These are phyloP conservation scores for Tipula confusa DNA, from an alignment of 2,888 invertebrate genomes.

Conservation along the genomic window DNA sequence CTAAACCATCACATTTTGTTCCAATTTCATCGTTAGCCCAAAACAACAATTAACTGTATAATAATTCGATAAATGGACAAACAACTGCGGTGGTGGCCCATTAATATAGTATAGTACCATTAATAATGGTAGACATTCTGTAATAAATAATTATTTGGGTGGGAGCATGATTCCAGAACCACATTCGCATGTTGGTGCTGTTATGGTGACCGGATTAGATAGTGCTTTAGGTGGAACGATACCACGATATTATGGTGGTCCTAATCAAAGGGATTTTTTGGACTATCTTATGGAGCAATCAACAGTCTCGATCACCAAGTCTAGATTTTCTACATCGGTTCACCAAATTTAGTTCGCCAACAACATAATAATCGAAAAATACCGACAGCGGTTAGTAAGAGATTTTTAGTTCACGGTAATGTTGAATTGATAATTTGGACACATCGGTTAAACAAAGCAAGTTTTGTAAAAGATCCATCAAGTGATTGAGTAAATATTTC, in stretches of 20 bases:
- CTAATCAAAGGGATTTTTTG: conserved; percentile 47
- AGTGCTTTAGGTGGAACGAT: conserved; percentile 36
- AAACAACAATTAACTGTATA: conserved; percentile 84
- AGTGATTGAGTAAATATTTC: too few species aligned
- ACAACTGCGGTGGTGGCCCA: conserved; percentile 45
- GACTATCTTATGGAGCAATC: conserved; percentile 56
- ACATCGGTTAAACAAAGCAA: too few species aligned
- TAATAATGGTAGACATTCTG: conserved; percentile 35
- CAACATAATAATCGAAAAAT: too few species aligned
- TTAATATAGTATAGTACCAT: conserved; percentile 34
- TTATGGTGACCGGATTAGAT: conserved; percentile 42
- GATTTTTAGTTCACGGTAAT: too few species aligned
- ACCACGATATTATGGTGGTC: conserved; percentile 36
- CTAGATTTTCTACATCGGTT: conserved; percentile 85
- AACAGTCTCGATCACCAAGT: conserved; percentile 77
- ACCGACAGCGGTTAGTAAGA: too few species aligned
- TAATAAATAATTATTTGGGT: conserved; percentile 36
- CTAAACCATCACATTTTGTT: conserved; percentile 73
- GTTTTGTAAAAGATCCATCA: too few species aligned
- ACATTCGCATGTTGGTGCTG: conserved; percentile 40
- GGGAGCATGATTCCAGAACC: conserved; percentile 52
- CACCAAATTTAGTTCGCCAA: too few species aligned
- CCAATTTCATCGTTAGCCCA: conserved; percentile 91
- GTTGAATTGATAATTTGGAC: too few species aligned
- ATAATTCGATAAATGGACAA: conserved; percentile 60